Conservation (phyloP, 2,797 vertebrate species). For the Sciurus carolinensis region DNA sequence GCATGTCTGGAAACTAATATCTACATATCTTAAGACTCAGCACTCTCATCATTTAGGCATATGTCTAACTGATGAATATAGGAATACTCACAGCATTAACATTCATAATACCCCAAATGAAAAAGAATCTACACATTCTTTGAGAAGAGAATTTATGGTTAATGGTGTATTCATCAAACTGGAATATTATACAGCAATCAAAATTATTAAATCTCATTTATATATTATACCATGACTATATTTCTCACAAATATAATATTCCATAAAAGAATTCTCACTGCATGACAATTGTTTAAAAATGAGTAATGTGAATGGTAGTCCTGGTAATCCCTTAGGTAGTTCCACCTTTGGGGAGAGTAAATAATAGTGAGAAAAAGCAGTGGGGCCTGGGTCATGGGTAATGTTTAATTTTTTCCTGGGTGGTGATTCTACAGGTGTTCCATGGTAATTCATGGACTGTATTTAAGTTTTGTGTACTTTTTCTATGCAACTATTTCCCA, state of each 20-base stretch:
- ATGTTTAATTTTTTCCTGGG: not conserved
- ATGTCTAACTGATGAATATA: not conserved
- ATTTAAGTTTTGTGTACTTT: not conserved
- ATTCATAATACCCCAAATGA: not conserved
- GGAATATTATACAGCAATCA: not conserved
- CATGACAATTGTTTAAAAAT: not conserved
- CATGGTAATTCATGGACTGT: not conserved
- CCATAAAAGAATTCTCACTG: not conserved
- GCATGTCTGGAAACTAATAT: not conserved
- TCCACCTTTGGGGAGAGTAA: not conserved
- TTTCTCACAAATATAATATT: not conserved
- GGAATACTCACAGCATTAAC: not conserved
- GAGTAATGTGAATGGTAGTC: not conserved
- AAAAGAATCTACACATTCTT: not conserved
- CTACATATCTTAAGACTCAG: not conserved
- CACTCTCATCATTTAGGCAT: not conserved
- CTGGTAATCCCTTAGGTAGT: not conserved
- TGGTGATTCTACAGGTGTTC: not conserved
- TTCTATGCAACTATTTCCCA: slow-evolving; percentile 14
- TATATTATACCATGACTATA: not conserved
- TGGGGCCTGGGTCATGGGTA: not conserved
- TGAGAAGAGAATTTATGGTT: not conserved
- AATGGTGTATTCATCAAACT: not conserved
- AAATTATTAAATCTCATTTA: not conserved
- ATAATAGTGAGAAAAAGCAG: not conserved